A percentile compares a stretch with the other conserved stretches of the same genome.
Conservation (phyloP, 1,140 invertebrate species). For the Drosophila orosa region DNA sequence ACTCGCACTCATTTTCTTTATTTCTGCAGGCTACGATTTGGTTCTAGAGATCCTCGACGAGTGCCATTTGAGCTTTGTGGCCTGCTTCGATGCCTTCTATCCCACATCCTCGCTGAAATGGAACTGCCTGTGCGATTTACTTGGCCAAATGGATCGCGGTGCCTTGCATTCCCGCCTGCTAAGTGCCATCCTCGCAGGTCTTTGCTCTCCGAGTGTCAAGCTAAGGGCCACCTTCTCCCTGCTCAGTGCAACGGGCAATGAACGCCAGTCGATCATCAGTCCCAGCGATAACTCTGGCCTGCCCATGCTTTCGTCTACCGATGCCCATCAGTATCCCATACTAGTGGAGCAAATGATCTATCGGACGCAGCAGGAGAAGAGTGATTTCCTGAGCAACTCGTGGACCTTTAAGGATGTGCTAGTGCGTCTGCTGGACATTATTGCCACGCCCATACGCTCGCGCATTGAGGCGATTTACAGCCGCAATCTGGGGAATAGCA, state of each 20-base stretch:
- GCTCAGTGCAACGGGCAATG: constrained; percentile 84
- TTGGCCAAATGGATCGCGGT: constrained; percentile 90
- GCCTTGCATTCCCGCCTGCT: constrained; percentile 87
- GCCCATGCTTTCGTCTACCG: constrained; percentile 89
- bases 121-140: constrained; percentile 94
- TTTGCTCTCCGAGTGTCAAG: constrained; percentile 91
- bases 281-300: constrained; percentile 89
- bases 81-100: constrained; percentile 98
- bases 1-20: not conserved
- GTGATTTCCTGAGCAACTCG: constrained; percentile 83
- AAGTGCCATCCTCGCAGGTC: constrained; percentile 91
- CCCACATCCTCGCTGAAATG: constrained; percentile 96
- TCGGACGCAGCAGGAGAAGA: constrained; percentile 88
- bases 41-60: constrained; percentile 92
- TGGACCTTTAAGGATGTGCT: constrained; percentile 95
- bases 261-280: constrained; percentile 86
- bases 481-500: constrained; percentile 58
- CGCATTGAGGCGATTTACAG: constrained; percentile 84
- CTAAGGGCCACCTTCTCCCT: constrained; percentile 91
- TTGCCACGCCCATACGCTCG: constrained; percentile 90
- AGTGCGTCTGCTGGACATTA: constrained; percentile 92
- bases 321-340: constrained; percentile 91
- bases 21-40: constrained; percentile 85
- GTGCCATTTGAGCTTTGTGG: constrained; percentile 94
- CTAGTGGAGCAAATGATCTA: constrained; percentile 93